These are phyloP conservation scores for Atta cephalotes DNA, from an alignment of 1,140 invertebrate genomes.

Conservation along the genomic window DNA sequence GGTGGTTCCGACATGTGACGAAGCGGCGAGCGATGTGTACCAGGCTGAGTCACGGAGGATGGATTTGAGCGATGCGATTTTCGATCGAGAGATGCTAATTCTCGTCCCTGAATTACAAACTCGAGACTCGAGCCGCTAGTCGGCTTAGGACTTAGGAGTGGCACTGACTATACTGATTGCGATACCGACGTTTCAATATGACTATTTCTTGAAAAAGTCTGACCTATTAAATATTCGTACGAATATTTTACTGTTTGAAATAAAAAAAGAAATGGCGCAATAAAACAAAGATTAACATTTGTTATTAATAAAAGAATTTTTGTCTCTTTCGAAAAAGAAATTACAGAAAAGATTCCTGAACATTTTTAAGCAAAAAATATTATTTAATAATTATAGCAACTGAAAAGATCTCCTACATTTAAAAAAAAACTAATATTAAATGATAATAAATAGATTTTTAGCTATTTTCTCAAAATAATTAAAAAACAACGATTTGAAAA, in stretches of 20 bases:
- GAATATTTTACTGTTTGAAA: background rate
- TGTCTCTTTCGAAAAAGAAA: background rate
- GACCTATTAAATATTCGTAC: background rate
- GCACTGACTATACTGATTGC: slow-evolving; percentile 22
- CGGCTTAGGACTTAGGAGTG: background rate
- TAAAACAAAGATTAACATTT: background rate
- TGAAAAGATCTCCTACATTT: background rate
- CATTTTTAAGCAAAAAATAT: background rate
- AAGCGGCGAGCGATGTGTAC: slow-evolving; percentile 51
- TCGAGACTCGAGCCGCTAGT: background rate
- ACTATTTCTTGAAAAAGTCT: background rate
- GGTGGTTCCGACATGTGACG: slow-evolving; percentile 53
- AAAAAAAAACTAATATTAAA: background rate
- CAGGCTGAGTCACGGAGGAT: slow-evolving; percentile 53
- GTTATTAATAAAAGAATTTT: background rate
- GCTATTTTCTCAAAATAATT: background rate
- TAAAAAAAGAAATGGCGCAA: background rate
- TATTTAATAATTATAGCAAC: slow-evolving; percentile 5
- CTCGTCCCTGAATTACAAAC: slow-evolving; percentile 35
- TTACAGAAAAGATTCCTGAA: background rate
- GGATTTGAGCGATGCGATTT: slow-evolving; percentile 52
- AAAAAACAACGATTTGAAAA: background rate
- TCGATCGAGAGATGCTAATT: slow-evolving; percentile 57
- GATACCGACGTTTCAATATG: slow-evolving; percentile 6
- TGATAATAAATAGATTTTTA: slow-evolving; percentile 10